A percentile compares a stretch with the other conserved stretches of the same genome.
Evolutionary conservation across 2,113 vertebrate genomes (phyloP).

Genomic region (Dicentrarchus labrax): DNA sequence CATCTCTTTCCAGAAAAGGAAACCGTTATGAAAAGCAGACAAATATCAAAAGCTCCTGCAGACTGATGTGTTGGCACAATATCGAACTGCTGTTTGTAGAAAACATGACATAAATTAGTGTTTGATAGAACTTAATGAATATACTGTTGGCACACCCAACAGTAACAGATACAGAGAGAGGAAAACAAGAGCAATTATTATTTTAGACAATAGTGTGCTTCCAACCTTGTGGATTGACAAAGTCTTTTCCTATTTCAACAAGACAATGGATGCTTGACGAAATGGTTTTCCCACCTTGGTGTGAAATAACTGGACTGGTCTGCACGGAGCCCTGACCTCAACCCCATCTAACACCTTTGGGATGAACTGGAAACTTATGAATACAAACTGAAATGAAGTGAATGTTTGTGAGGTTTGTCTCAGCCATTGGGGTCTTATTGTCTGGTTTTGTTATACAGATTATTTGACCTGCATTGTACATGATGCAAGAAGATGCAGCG

Average conservation of each 20-base stretch:
- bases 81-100: not conserved
- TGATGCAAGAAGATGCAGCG: too few relatives aligned
- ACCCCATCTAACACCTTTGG: not conserved
- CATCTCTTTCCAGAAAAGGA: slow-evolving; percentile 3
- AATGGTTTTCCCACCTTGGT: not conserved
- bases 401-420: not conserved
- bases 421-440: not conserved
- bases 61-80: not conserved
- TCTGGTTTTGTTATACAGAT: not conserved
- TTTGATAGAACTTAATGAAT: not conserved
- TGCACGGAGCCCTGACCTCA: not conserved
- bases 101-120: slow-evolving; percentile 12
- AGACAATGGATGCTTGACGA: not conserved
- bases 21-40: slow-evolving; percentile 17
- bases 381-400: not conserved
- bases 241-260: not conserved
- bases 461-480: too few relatives aligned
- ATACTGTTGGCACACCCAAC: too few relatives aligned
- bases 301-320: not conserved
- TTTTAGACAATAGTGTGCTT: not conserved
- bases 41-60: slow-evolving; percentile 1
- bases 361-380: not conserved
- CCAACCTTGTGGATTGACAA: not conserved
- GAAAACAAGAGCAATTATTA: not conserved
- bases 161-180: not conserved